phyloP scores from a whole-genome alignment of 2,113 vertebrate species.

The Psephotus haematonotus region DNA sequence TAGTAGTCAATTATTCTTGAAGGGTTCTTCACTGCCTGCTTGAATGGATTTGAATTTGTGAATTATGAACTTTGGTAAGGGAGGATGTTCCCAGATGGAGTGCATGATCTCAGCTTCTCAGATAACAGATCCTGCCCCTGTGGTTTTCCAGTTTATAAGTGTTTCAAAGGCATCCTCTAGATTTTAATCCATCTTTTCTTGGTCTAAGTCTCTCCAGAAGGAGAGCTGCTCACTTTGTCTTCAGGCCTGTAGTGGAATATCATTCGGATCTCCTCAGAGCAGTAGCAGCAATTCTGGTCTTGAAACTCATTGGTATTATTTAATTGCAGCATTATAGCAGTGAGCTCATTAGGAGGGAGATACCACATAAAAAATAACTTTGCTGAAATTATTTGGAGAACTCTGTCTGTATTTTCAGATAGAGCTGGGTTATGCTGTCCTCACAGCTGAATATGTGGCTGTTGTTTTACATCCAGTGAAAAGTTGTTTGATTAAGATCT shows the following conservation, averaged over 20 bases:
- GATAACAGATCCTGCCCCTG: background rate
- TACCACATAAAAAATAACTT: background rate
- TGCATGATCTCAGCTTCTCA: background rate
- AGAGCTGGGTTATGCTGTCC: background rate
- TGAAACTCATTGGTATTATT: accelerated
- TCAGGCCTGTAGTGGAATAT: background rate
- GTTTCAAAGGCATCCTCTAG: background rate
- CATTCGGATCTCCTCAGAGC: background rate
- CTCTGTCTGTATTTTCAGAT: background rate
- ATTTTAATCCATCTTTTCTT: background rate
- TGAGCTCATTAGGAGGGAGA: background rate
- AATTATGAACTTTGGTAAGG: background rate
- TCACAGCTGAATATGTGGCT: accelerated
- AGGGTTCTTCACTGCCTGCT: background rate
- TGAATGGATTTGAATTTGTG: background rate
- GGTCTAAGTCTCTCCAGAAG: background rate
- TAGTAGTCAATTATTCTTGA: background rate
- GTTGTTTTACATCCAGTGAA: background rate
- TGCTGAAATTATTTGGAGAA: background rate
- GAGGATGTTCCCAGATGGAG: background rate
- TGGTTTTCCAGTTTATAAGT: background rate
- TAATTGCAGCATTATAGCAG: background rate
- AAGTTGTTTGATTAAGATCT: background rate
- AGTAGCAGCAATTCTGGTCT: background rate
- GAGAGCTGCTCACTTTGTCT: background rate